phyloP scores from a whole-genome alignment of 1,140 invertebrate genomes.

The Neodiprion pinetum region DNA sequence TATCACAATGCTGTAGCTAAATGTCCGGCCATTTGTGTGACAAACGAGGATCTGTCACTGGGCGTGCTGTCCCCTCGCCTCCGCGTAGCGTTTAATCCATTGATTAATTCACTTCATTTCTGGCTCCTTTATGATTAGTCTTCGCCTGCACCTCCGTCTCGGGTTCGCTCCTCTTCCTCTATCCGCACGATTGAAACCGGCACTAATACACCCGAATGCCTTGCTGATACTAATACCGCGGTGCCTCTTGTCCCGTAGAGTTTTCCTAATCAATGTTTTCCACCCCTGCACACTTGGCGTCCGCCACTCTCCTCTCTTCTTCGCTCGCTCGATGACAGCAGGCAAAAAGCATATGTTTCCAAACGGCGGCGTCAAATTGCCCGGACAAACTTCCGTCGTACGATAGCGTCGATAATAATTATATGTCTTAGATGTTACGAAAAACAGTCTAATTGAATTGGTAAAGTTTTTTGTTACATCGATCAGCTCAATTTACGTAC shows the following conservation, averaged over 20 bases:
- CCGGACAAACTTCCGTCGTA: background rate
- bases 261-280: slow-evolving; percentile 3
- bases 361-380: background rate
- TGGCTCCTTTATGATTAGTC: slow-evolving; percentile 59
- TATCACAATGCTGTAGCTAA: slow-evolving; percentile 38
- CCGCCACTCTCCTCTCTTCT: background rate
- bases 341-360: background rate
- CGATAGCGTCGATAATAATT: background rate
- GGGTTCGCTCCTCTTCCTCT: background rate
- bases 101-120: slow-evolving; percentile 62
- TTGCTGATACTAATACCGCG: background rate
- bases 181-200: background rate
- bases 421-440: too few species aligned
- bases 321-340: background rate
- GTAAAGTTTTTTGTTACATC: background rate
- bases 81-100: slow-evolving; percentile 55
- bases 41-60: slow-evolving; percentile 59
- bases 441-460: background rate
- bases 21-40: slow-evolving; percentile 59
- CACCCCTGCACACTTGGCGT: background rate
- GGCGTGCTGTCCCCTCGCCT: slow-evolving; percentile 23
- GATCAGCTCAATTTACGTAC: too few species aligned
- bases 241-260: background rate
- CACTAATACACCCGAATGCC: background rate
- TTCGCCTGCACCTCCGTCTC: slow-evolving; percentile 30